These are phyloP conservation scores for Muscicapa striata DNA, from an alignment of 2,797 vertebrate genomes.

Conservation along the genomic window DNA sequence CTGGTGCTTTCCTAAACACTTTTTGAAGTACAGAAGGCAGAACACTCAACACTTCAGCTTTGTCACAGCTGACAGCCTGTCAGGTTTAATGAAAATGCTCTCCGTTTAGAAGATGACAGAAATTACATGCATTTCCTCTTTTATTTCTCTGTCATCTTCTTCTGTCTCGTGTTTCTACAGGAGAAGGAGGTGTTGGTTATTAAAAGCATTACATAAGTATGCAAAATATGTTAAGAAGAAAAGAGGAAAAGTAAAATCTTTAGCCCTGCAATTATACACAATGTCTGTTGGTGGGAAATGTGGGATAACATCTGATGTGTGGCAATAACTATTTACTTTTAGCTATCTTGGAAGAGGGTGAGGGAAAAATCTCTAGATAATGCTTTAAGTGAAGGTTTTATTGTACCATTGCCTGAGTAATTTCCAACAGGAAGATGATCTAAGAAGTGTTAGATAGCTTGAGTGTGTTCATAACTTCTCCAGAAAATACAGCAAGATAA, in stretches of 20 bases:
- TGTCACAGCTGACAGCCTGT: constrained; percentile 72
- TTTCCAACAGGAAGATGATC: constrained; percentile 40
- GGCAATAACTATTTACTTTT: constrained; percentile 55
- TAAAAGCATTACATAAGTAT: constrained; percentile 63
- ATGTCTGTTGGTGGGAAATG: background rate
- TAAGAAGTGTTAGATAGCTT: constrained; percentile 28
- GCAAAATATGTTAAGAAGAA: constrained; percentile 59
- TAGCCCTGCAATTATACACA: constrained; percentile 31
- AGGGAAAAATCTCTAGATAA: constrained; percentile 37
- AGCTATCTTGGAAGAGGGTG: constrained; percentile 6
- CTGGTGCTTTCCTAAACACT: constrained; percentile 23
- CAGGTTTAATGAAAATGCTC: constrained; percentile 72
- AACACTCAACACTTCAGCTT: constrained; percentile 55
- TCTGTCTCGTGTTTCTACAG: background rate
- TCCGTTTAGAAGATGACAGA: constrained; percentile 63
- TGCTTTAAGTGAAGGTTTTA: constrained; percentile 47
- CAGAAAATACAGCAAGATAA: constrained; percentile 28
- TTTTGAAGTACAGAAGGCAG: constrained; percentile 29
- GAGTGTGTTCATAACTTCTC: constrained; percentile 22
- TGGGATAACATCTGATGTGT: constrained; percentile 26
- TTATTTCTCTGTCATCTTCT: constrained; percentile 63
- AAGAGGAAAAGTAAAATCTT: constrained; percentile 13
- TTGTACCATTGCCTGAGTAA: background rate
- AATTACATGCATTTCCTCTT: constrained; percentile 52
- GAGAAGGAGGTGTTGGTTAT: constrained; percentile 42